Conservation (phyloP, 2,888 invertebrate genomes). For the Epiblema foenella region DNA sequence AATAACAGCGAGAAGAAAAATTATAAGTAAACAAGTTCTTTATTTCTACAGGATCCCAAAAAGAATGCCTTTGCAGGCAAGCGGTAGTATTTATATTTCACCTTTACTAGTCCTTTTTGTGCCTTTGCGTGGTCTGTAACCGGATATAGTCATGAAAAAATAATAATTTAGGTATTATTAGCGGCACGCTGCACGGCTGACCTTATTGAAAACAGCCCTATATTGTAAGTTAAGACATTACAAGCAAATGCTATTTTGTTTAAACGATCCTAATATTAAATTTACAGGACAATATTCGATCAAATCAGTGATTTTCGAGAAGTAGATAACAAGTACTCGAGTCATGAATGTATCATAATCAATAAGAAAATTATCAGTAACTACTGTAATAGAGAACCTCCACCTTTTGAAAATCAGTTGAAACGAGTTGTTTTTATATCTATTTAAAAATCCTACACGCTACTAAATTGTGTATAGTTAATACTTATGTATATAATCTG, state of each 20-base stretch:
- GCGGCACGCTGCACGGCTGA: constrained; percentile 10
- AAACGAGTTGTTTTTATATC: no score
- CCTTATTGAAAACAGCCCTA: constrained; percentile 8
- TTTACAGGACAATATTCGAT: no score
- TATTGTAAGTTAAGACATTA: background rate
- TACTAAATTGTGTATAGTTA: no score
- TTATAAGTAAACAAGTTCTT: constrained; percentile 55
- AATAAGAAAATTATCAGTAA: no score
- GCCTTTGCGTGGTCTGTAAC: constrained; percentile 37
- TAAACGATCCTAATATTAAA: background rate
- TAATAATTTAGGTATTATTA: constrained; percentile 38
- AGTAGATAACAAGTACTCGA: no score
- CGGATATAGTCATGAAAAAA: constrained; percentile 37
- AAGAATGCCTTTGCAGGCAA: constrained; percentile 46
- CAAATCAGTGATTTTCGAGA: no score
- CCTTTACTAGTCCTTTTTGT: constrained; percentile 36
- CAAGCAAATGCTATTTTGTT: background rate
- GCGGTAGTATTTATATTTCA: constrained; percentile 32
- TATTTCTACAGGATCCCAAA: constrained; percentile 49
- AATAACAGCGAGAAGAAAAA: constrained; percentile 45
- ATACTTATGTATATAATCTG: background rate
- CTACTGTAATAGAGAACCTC: no score
- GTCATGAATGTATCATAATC: no score
- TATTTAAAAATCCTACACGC: no score
- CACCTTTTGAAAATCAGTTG: no score